Evolutionary conservation across 2,888 invertebrate genomes (phyloP).

Genomic region (Agrenia bidenticulata): DNA sequence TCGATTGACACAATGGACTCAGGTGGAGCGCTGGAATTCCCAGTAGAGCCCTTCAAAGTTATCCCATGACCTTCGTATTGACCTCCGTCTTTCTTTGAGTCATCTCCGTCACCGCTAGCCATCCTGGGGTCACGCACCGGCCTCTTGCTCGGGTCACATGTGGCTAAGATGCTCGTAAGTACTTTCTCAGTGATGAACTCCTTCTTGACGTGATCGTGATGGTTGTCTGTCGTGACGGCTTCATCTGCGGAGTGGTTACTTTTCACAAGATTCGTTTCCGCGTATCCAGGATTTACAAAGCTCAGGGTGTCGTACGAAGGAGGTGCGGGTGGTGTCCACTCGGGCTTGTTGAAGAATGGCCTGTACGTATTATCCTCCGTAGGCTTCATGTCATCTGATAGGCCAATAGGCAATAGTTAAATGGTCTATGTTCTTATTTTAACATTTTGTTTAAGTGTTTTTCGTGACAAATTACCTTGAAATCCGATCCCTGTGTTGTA

Average conservation of each 20-base stretch:
- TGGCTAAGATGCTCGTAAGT: background rate
- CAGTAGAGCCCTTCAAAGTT: no score
- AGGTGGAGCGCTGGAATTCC: constrained; percentile 9
- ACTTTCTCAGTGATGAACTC: background rate
- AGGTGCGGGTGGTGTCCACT: background rate
- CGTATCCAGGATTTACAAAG: background rate
- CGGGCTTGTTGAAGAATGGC: background rate
- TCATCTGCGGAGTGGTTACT: background rate
- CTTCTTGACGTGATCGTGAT: background rate
- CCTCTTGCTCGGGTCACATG: background rate
- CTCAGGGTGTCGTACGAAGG: background rate
- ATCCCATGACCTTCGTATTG: no score
- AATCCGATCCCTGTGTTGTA: background rate
- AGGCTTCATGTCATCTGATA: background rate
- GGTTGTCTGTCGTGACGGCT: background rate
- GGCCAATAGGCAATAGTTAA: no score
- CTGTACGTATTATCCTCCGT: background rate
- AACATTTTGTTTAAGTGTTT: no score
- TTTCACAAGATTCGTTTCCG: no score
- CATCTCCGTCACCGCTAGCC: no score
- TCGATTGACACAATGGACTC: constrained; percentile 29
- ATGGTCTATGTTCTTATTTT: no score
- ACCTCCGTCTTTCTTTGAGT: no score
- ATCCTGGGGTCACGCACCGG: background rate
- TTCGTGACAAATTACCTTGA: no score